Evolutionary conservation across 2,888 invertebrate species (phyloP).

Genomic region (Girardia tigrina): DNA sequence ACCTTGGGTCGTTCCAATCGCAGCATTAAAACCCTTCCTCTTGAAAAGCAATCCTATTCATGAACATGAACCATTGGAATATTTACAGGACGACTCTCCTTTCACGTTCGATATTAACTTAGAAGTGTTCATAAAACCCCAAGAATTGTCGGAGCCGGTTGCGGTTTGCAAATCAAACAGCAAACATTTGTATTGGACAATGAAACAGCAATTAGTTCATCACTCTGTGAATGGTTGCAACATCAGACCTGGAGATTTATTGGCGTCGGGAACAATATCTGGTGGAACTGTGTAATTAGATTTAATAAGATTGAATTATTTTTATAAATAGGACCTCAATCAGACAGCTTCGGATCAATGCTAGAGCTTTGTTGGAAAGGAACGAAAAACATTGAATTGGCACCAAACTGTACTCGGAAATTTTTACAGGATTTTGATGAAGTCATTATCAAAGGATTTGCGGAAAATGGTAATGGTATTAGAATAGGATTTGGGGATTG

Average conservation of each 20-base stretch:
- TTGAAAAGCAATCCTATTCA: conserved; percentile 63
- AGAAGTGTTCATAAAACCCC: conserved; percentile 37
- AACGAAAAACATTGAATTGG: conserved; percentile 65
- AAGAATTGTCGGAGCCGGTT: conserved; percentile 52
- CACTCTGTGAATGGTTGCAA: conserved; percentile 95
- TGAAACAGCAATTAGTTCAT: conserved; percentile 85
- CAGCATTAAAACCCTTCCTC: conserved; percentile 73
- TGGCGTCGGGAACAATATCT: conserved; percentile 92
- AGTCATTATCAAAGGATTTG: conserved; percentile 71
- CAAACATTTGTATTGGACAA: conserved; percentile 83
- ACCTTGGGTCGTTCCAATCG: conserved; percentile 88
- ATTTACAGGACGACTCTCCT: conserved; percentile 67
- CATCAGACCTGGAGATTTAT: conserved; percentile 75
- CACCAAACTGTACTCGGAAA: conserved; percentile 67
- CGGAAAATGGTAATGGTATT: conserved; percentile 61
- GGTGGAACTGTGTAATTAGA: conserved; percentile 55
- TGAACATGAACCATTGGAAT: conserved; percentile 72
- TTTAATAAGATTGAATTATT: not conserved
- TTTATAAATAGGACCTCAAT: conserved; percentile 54
- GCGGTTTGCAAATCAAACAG: conserved; percentile 71
- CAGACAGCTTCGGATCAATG: conserved; percentile 80
- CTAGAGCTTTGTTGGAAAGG: conserved; percentile 89
- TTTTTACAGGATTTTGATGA: conserved; percentile 88
- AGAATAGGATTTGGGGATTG: conserved; percentile 85
- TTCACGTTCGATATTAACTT: conserved; percentile 86